These are phyloP conservation scores for Datnioides undecimradiatus DNA, from an alignment of 2,113 vertebrate species.

Conservation along the genomic window DNA sequence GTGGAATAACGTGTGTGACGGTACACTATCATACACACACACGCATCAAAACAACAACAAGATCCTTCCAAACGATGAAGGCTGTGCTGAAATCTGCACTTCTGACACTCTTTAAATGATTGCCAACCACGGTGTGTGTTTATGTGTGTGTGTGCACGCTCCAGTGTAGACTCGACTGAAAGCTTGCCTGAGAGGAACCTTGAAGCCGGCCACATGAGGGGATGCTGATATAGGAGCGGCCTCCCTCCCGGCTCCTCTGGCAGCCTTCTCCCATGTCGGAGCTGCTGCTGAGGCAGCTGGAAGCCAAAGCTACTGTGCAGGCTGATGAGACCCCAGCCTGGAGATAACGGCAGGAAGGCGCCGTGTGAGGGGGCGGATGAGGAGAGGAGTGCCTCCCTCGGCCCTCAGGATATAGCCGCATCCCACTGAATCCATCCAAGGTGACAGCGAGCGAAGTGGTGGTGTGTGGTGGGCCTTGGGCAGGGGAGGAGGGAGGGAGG, in stretches of 20 bases:
- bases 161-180: constrained; percentile 22
- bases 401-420: constrained; percentile 42
- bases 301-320: constrained; percentile 43
- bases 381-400: constrained; percentile 5
- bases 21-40: not conserved
- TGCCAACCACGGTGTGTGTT: constrained; percentile 2
- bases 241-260: constrained; percentile 61
- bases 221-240: constrained; percentile 61
- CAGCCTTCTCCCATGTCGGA: constrained; percentile 28
- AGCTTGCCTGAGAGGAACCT: constrained; percentile 56
- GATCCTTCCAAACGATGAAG: not conserved
- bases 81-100: not conserved
- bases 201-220: constrained; percentile 59
- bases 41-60: not conserved
- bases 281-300: constrained; percentile 55
- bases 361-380: constrained; percentile 25
- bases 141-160: not conserved
- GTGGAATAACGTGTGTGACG: not conserved
- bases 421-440: constrained; percentile 64
- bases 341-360: constrained; percentile 54
- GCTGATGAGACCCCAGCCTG: constrained; percentile 54
- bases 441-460: constrained; percentile 66
- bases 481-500: not conserved
- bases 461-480: constrained; percentile 47
- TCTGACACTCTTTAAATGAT: constrained; percentile 17